phyloP scores from a whole-genome alignment of 2,797 vertebrate species.

The Catamblyrhynchus diadema region DNA sequence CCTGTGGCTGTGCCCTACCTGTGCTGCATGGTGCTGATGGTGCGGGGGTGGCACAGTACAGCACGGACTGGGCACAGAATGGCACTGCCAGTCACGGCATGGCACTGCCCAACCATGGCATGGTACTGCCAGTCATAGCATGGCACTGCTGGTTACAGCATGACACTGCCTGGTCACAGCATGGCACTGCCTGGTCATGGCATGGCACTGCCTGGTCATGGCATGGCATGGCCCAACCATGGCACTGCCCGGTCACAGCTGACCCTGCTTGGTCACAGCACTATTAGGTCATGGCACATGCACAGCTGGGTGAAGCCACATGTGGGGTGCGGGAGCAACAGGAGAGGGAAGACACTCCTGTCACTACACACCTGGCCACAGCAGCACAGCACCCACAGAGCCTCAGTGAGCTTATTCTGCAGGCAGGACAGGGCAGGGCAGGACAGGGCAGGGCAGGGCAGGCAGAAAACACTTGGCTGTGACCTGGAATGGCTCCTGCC shows the following conservation, averaged over 20 bases:
- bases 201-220: neutral
- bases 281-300: fast-evolving
- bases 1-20: fast-evolving
- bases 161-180: neutral
- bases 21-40: fast-evolving
- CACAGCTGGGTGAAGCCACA: neutral
- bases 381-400: neutral
- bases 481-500: neutral
- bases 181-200: neutral
- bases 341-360: neutral
- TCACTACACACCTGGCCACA: neutral
- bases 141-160: neutral
- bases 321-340: fast-evolving
- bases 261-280: neutral
- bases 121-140: neutral
- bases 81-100: neutral
- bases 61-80: neutral
- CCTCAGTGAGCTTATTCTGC: neutral
- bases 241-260: neutral
- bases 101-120: no score
- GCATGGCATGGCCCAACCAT: neutral
- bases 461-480: neutral
- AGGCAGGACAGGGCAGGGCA: neutral
- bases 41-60: neutral
- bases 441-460: neutral